Base-by-base conservation (phyloP, 2,888 invertebrate species). In the Cryptocheilus praepositus region DNA sequence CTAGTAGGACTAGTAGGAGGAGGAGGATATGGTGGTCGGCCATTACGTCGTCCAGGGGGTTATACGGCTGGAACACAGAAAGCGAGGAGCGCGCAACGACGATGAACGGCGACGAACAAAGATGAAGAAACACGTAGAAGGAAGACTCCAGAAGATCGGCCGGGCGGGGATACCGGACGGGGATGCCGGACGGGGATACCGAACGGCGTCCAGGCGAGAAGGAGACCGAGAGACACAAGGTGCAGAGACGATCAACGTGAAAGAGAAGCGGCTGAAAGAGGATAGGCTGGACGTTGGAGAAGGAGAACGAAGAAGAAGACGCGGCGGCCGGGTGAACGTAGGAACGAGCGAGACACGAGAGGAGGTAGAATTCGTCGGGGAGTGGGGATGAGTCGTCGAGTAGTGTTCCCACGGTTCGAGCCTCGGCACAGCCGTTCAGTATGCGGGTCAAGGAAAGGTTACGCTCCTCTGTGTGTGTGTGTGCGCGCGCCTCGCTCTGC, bases 401-500 rank as follows among this genome's bases (percentile, higher is more conserved):
- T 83, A 82, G 86, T 86, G 87, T 88, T 88, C 91, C 88, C 90
- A 90, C 91, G 91, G 91, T 91, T 91, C 91, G 89, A 91, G 90
- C 89, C 90, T 90, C 90, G 90, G 91, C 90, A 90, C 90, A 90
- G 90, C 90, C 88, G 90, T 90, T 91, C 91, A 91, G 91, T 91
- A 91, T 91, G 91, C 91, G 90, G 91, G 91, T 91, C 91, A 91
- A 91, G 91, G 91, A 91, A 91, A 91, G 91, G 91, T 91, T 91
- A 91, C 90, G 84, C 83, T 84, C 82, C 80, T 82, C 85, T 68
- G 67, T 64, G 52, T 57, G 66, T 53, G 61, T 45, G 81, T 72
- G 80, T 67, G 81, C 70, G 77, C 73, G 79, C 78, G 80, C 66
- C 71, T 78, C 75, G 74, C 82, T 77, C 73, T 78, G 79, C 81